Evolutionary conservation across 2,797 vertebrate genomes (phyloP), one percentile per base, ranked within the genome.

Genomic region (Chromobotia macracanthus): DNA sequence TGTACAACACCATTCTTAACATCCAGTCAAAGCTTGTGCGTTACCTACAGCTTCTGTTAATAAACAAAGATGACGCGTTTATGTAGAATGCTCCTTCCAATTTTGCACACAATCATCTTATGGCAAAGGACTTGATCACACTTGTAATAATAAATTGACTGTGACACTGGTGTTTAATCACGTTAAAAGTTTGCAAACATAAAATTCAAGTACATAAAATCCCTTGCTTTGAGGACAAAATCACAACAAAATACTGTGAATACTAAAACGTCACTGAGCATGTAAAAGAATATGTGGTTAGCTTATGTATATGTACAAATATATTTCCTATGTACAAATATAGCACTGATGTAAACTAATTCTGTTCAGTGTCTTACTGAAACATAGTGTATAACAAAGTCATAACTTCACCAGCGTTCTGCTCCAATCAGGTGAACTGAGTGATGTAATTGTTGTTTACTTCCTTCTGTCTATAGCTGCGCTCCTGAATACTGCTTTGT

Each of bases 181-280:
- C 35, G 48, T 41, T 50, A 70, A 69, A 48, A 31, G 25, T 64
- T 38, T 69, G 48, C 28, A 35, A 28, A 53, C n/a, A n/a, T n/a
- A n/a, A n/a, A n/a, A n/a, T n/a, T n/a, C n/a, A n/a, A n/a, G n/a
- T n/a, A 77, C 41, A 2, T 61, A 68, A 77, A 68, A 78, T 64
- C 16, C 38, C 78, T 76, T 84, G 82, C 82, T 86, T 84, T 63
- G 38, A 81, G 44, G 63, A 76, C 10, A 56, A 84, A 86, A 80
- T 72, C 46, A 72, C 74, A 41, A 77, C 41, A 44, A 76, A 72
- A 71, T 51, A 48, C 68, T 70, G 68, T 73, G 63, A 80, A 72
- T 68, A 80, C 60, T 80, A 48, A 12, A 41, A 73, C 55, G 51
- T 70, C 77, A 80, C 70, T 79, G 74, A 83, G 19, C 61, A 75